phyloP scores from a whole-genome alignment of 2,888 invertebrate genomes.

The Lithophane ornitopus region DNA sequence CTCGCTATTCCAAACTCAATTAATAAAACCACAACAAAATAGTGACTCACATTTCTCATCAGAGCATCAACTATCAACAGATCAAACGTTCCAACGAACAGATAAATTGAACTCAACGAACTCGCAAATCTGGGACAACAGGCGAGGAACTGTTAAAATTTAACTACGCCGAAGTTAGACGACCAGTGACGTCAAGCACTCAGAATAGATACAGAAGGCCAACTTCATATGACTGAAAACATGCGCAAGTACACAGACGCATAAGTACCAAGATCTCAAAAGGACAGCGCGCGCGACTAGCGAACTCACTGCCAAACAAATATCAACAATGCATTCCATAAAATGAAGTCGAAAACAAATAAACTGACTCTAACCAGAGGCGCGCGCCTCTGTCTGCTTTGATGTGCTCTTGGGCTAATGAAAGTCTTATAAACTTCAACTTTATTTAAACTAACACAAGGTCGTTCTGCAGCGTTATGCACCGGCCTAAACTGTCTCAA shows the following conservation, averaged over 20 bases:
- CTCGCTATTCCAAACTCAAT: not conserved
- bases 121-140: conserved; percentile 42
- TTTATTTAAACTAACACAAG: not conserved
- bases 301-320: not conserved
- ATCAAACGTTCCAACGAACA: conserved; percentile 29
- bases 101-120: conserved; percentile 49
- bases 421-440: not conserved
- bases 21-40: not conserved
- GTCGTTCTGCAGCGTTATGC: not conserved
- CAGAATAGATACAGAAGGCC: not conserved
- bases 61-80: conserved; percentile 11
- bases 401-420: too few relatives aligned
- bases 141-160: conserved; percentile 54
- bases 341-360: not conserved
- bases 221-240: not conserved
- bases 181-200: conserved; percentile 10
- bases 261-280: not conserved
- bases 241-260: not conserved
- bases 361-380: not conserved
- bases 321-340: not conserved
- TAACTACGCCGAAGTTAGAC: conserved; percentile 49
- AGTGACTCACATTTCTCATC: not conserved
- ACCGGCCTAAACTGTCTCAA: not conserved
- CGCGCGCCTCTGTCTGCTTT: not conserved
- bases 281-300: not conserved